Evolutionary conservation across 2,113 vertebrate genomes (phyloP), one percentile per base, ranked within the genome.

Genomic region (Steatornis caripensis): DNA sequence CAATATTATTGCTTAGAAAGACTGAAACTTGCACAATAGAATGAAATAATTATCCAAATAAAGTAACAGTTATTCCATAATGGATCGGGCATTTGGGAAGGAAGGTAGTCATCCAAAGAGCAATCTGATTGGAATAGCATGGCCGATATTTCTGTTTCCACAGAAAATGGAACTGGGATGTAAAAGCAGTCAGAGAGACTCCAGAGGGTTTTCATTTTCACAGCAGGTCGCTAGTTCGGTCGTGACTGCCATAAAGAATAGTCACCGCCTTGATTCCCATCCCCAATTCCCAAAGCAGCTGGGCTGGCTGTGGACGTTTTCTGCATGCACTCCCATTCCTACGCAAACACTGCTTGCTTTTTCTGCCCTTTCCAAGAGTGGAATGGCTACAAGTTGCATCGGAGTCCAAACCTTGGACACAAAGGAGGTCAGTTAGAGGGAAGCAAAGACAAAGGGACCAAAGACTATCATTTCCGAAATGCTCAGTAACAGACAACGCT

Each of bases 71-170:
- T 57, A 39, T 75, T 83, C 30, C 57, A 27, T 51, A 60, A 62
- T 0, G 1, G 19, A 61, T 19, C 0, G 0, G 54, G 17, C 5
- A 23, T 81, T 91, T 81, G 32, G 37, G 48, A 82, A 72, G 53
- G 30, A 57, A 69, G 18, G 24, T 41, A 53, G 29, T 61, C 5
- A 76, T 54, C 15, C 3, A 1, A 64, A 78, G 37, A 76, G 36
- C 26, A 71, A 51, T 57, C 53, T 22, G 23, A 57, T 48, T 43
- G 16, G 37, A 66, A 34, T 37, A 23, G 15, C 30, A 64, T 0
- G 0, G 30, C 43, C 61, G 41, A 32, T 78, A 58, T 19, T 81
- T 89, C 30, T 74, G 0, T 70, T 79, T 85, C 53, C 27, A 39
- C 5, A 39, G 32, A 60, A 82, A 69, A 62, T 55, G 27, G 32